Evolutionary conservation across 1,140 invertebrate genomes (phyloP).

Genomic region (Atta cephalotes): DNA sequence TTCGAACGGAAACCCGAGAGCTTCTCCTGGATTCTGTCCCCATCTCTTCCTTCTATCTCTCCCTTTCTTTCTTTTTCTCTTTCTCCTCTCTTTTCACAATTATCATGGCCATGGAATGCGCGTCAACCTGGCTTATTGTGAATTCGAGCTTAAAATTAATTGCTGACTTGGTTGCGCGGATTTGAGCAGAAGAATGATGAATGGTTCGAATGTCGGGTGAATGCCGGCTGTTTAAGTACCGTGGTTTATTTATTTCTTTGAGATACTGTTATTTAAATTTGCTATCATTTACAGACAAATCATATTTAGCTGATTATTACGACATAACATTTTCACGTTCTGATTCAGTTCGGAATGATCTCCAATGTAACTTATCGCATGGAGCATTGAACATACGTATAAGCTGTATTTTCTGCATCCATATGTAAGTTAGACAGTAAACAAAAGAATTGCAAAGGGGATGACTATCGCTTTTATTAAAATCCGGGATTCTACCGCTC

Average conservation of each 20-base stretch:
- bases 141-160: conserved; percentile 70
- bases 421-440: conserved; percentile 27
- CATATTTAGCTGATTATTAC: not conserved
- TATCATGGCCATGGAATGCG: conserved; percentile 42
- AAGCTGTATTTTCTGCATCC: conserved; percentile 7
- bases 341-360: conserved; percentile 11
- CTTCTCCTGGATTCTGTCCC: conserved; percentile 46
- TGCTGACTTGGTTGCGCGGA: conserved; percentile 36
- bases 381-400: conserved; percentile 11
- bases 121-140: conserved; percentile 60
- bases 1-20: conserved; percentile 57
- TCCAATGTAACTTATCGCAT: not conserved
- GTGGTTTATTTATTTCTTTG: conserved; percentile 45
- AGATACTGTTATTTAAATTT: not conserved
- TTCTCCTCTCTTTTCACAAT: conserved; percentile 17
- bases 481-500: conserved; percentile 47
- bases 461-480: conserved; percentile 54
- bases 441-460: conserved; percentile 54
- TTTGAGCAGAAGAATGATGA: conserved; percentile 41
- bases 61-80: not conserved
- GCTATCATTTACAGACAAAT: not conserved
- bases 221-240: conserved; percentile 38
- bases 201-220: conserved; percentile 10
- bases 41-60: not conserved
- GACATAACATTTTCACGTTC: not conserved